Base-by-base conservation (phyloP, 2,888 invertebrate species). In the Yponomeuta evonymella region DNA sequence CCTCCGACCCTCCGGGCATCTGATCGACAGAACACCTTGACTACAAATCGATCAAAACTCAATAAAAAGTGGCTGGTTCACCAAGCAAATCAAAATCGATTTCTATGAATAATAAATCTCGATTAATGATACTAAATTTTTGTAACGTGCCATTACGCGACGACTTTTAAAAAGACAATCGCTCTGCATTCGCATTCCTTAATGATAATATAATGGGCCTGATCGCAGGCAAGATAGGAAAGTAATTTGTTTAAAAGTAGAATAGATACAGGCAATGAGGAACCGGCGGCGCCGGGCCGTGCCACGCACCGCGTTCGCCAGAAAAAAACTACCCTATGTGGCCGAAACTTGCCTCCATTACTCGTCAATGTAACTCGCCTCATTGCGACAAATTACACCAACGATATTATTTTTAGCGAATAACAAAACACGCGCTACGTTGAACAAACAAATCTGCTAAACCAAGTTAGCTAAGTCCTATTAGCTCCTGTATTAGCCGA, bases 171-270 rank as follows among this genome's bases (percentile, higher is more conserved):
- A 84, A 83, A 84, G 80, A 79, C 78, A 73, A 76, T 78, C 78
- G 78, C 81, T 83, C 80, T 79, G 79, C 82, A 87, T 89, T 89
- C 81, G 86, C 87, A 83, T 85, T 81, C 79, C 79, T 85, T 89
- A 91, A 92, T 90, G 91, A 87, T 88, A 88, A 89, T 87, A 91
- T 92, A 92, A 92, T 92, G 83, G 88, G 85, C 80, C 80, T 83
- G 89, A 89, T 90, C 84, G 85, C 82, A 80, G 83, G 83, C 89
- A 90, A 89, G 91, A 90, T 90, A 90, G 90, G 83, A 90, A 89
- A 86, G 88, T 90, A 90, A 90, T 91, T 90, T 89, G 86, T 89
- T 80, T 88, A 86, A 89, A 90, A 87, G 85, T 88, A 87, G 84
- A 85, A 86, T 85, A 83, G 83, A 81, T 77, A 77, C 75, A 75